phyloP scores from a whole-genome alignment of 2,113 vertebrate genomes.

The Peromyscus leucopus region DNA sequence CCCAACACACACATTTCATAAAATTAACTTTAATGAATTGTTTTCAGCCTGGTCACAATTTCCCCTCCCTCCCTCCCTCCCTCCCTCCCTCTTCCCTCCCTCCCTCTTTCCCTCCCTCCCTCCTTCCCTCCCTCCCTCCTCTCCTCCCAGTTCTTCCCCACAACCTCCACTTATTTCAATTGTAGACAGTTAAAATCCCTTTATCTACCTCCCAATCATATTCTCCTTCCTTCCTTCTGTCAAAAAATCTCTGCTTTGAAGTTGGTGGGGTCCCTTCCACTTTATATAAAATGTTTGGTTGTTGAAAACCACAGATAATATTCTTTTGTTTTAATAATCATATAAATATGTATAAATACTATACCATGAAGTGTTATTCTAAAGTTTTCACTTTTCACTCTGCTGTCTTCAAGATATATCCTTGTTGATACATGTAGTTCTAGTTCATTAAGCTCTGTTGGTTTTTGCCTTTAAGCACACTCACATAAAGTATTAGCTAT shows the following conservation, averaged over 20 bases:
- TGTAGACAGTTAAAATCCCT: neutral
- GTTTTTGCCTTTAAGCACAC: slow-evolving; percentile 53
- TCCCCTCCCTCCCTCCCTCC: neutral
- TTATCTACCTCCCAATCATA: neutral
- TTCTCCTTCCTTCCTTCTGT: neutral
- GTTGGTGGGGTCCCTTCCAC: neutral
- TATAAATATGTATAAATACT: neutral
- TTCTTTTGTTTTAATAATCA: slow-evolving; percentile 23
- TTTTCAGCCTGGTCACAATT: neutral
- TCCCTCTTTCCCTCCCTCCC: neutral
- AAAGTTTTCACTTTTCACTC: slow-evolving; percentile 1
- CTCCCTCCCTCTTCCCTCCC: neutral
- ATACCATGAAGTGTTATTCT: neutral
- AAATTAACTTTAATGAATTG: neutral
- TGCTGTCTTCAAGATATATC: slow-evolving; percentile 26
- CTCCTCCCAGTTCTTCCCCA: neutral
- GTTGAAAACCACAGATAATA: neutral
- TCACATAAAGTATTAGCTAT: neutral
- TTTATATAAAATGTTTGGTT: slow-evolving; percentile 22
- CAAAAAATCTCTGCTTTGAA: slow-evolving; percentile 7
- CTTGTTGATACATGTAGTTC: neutral
- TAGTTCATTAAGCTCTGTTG: slow-evolving; percentile 46
- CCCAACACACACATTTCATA: neutral
- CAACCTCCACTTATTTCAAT: neutral
- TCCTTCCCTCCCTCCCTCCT: too few relatives aligned